phyloP scores from a whole-genome alignment of 2,113 vertebrate species.

The Scolopax mira region DNA sequence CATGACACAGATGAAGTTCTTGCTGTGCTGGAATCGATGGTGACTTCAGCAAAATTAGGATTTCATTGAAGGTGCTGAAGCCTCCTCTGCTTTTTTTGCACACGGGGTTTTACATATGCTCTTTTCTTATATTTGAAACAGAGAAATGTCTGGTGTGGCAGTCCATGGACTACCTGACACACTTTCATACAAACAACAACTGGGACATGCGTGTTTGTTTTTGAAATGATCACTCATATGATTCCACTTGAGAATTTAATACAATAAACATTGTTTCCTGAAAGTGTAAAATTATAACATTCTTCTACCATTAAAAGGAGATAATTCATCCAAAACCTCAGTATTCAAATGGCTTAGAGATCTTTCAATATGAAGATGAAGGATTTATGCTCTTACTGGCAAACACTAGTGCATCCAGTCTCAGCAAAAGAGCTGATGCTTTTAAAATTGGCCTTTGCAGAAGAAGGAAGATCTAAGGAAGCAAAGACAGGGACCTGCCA shows the following conservation, averaged over 20 bases:
- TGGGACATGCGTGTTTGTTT: not conserved
- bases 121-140: not conserved
- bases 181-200: not conserved
- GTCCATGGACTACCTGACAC: not conserved
- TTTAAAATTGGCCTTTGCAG: not conserved
- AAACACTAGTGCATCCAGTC: not conserved
- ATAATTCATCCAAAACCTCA: not conserved
- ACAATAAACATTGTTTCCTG: conserved; percentile 8
- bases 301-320: conserved; percentile 7
- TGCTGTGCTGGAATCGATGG: not conserved
- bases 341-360: not conserved
- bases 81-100: not conserved
- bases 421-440: not conserved
- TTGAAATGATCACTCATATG: not conserved
- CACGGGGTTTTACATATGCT: not conserved
- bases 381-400: not conserved
- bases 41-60: not conserved
- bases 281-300: conserved; percentile 42
- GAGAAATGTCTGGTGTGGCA: not conserved
- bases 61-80: not conserved
- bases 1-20: not conserved
- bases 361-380: not conserved
- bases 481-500: not conserved
- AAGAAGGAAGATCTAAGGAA: not conserved
- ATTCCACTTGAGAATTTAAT: conserved; percentile 26